phyloP scores from a whole-genome alignment of 2,797 vertebrate genomes.

The Cyclura pinguis region DNA sequence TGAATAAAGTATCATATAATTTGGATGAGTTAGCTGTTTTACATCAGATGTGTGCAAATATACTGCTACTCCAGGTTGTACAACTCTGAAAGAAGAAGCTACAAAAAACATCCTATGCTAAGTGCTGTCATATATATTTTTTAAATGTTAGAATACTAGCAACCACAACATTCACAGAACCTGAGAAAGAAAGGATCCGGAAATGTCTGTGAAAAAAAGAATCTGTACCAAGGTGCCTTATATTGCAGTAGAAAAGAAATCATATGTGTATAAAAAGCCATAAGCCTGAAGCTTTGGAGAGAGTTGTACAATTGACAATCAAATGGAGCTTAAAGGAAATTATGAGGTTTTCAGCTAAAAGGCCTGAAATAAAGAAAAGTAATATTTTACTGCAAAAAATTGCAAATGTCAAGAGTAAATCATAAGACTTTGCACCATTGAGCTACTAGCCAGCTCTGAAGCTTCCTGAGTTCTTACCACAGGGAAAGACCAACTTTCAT shows the following conservation, averaged over 20 bases:
- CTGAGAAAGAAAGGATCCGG: constrained; percentile 38
- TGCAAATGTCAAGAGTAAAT: constrained; percentile 86
- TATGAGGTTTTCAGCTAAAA: constrained; percentile 83
- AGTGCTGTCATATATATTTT: background rate
- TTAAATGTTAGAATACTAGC: background rate
- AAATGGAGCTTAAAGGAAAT: constrained; percentile 88
- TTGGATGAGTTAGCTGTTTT: background rate
- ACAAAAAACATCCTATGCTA: background rate
- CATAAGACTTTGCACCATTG: constrained; percentile 85
- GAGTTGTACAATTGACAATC: constrained; percentile 88
- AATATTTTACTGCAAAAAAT: constrained; percentile 85
- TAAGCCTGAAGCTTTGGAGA: constrained; percentile 81
- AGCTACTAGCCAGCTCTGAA: constrained; percentile 80
- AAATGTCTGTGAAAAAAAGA: constrained; percentile 60
- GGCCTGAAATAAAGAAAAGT: constrained; percentile 84
- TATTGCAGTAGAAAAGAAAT: constrained; percentile 79
- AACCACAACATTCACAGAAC: constrained; percentile 38
- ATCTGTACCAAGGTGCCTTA: constrained; percentile 69
- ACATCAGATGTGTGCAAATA: too few relatives aligned
- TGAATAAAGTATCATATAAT: background rate
- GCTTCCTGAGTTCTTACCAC: constrained; percentile 80
- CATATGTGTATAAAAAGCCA: constrained; percentile 80
- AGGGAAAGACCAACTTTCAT: constrained; percentile 86
- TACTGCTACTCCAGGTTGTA: background rate
- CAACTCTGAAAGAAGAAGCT: background rate